Evolutionary conservation across 92 coral and sea anemone genomes (phyloP), one percentile per base, ranked within the genome.

Genomic region (Plumapathes pennacea): DNA sequence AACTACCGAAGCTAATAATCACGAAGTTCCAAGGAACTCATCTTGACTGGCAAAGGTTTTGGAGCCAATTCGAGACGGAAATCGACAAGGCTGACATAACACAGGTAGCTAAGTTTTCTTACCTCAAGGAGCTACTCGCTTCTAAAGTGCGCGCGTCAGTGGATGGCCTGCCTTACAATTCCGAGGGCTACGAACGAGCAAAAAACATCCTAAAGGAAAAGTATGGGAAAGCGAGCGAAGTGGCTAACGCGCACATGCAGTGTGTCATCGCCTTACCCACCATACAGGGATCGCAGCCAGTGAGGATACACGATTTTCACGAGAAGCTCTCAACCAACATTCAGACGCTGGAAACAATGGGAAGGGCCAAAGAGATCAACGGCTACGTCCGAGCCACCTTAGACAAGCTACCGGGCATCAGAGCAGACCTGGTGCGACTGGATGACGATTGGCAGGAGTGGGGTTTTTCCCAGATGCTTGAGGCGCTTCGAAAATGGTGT

Each of bases 381-480:
- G 66, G 66, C 25, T 40, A 38, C 4, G 66, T 59, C 36, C 24
- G 27, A 18, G 17, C 54, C 6, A 59, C 52, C 0, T 57, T 73
- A n/a, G 65, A 63, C n/a, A 62, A 62, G 39, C 46, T 67, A 37
- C 77, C 77, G 3, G 72, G 50, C 28, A 81, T 81, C 0, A 56
- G 66, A 23, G 73, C 77, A 27, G 68, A 81, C 25, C 38, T 81
- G 2, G 83, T 67, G 10, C 46, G 73, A 5, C 10, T 68, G 5
- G 88, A 74, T 61, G 82, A 81, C 19, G 46, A 81, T 31, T 61
- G 74, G 73, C 74, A 74, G 25, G 60, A 74, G 49, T 74, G 73
- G 88, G 62, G 60, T 6, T 81, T 66, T 54, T 33, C 54, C 1
- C 31, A 67, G 41, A 23, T 81, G 43, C 36, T 55, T 3, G 74